Conservation (phyloP, 2,888 invertebrate species). For the Thecophora atra region DNA sequence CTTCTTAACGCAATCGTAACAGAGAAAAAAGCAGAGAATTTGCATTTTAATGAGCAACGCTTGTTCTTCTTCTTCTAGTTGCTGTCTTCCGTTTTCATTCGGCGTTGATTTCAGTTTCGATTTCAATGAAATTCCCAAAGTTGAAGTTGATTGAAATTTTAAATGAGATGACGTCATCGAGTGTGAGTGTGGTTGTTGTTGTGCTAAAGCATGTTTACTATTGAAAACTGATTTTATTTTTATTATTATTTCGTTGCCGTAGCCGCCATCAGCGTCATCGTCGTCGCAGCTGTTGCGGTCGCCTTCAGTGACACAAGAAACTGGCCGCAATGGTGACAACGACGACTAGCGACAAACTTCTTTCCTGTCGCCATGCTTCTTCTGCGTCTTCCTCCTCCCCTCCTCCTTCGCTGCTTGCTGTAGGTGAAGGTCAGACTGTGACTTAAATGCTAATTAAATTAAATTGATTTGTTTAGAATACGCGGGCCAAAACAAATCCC, state of each 20-base stretch:
- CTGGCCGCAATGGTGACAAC: background rate
- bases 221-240: background rate
- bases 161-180: slow-evolving; percentile 4
- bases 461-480: slow-evolving; percentile 24
- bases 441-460: slow-evolving; percentile 47
- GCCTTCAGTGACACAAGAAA: slow-evolving; percentile 13
- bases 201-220: background rate
- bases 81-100: background rate
- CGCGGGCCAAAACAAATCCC: slow-evolving; percentile 22
- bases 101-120: slow-evolving; percentile 4
- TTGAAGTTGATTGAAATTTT: background rate
- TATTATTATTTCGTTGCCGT: too few relatives aligned
- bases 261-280: background rate
- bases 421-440: slow-evolving; percentile 50
- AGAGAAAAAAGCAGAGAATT: background rate
- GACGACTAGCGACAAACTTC: too few relatives aligned
- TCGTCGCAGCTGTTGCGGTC: slow-evolving; percentile 4
- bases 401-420: slow-evolving; percentile 29
- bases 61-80: background rate
- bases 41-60: slow-evolving; percentile 1
- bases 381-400: background rate
- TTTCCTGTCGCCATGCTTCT: too few relatives aligned
- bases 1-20: background rate
- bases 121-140: slow-evolving; percentile 9
- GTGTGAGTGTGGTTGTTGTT: background rate